These are phyloP conservation scores for Idaea biselata DNA, from an alignment of 2,888 invertebrate genomes.

Conservation along the genomic window DNA sequence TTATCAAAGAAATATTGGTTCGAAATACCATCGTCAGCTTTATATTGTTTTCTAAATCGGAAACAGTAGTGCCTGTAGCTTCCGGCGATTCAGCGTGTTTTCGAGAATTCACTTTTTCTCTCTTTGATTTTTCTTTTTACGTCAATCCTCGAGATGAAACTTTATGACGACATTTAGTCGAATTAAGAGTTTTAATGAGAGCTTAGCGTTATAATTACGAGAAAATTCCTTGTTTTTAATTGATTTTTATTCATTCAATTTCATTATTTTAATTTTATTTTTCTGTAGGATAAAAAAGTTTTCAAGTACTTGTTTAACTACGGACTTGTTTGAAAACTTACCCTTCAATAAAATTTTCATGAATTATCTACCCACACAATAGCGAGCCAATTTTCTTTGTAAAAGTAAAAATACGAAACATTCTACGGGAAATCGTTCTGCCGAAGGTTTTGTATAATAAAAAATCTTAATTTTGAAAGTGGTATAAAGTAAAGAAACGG, in stretches of 20 bases:
- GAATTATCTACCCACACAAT: not conserved
- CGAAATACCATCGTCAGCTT: slow-evolving; percentile 61
- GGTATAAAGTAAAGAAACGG: too few relatives aligned
- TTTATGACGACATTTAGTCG: slow-evolving; percentile 11
- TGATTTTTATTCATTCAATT: not conserved
- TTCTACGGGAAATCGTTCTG: too few relatives aligned
- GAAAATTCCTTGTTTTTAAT: not conserved
- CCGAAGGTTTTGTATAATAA: too few relatives aligned
- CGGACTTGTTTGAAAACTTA: not conserved
- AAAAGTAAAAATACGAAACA: too few relatives aligned
- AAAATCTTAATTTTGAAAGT: too few relatives aligned
- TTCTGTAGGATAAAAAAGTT: not conserved
- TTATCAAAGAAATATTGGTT: slow-evolving; percentile 62
- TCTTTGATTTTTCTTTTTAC: slow-evolving; percentile 47
- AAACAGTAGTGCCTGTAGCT: slow-evolving; percentile 63
- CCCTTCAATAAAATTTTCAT: not conserved
- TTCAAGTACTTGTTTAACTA: not conserved
- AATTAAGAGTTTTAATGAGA: slow-evolving; percentile 16
- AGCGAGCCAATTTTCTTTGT: not conserved
- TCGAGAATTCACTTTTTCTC: slow-evolving; percentile 54
- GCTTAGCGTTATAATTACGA: not conserved
- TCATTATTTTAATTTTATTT: too few relatives aligned
- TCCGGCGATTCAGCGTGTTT: slow-evolving; percentile 66
- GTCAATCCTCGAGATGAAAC: slow-evolving; percentile 27
- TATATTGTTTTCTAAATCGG: slow-evolving; percentile 73